These are phyloP conservation scores for Nymphalis io DNA, from an alignment of 1,140 invertebrate species.

Conservation along the genomic window DNA sequence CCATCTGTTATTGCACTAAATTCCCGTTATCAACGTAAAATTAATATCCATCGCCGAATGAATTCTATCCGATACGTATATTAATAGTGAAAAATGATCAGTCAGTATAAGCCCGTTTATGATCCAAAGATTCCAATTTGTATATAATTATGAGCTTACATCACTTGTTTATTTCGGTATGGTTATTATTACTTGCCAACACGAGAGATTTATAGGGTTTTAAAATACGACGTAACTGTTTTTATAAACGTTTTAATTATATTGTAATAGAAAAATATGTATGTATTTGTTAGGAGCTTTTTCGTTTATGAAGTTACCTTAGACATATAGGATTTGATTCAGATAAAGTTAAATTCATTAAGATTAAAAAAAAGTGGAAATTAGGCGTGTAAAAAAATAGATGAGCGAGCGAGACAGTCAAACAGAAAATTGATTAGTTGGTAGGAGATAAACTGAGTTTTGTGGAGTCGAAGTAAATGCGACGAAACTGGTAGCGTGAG, in stretches of 20 bases:
- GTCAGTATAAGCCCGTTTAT: conserved; percentile 51
- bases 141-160: conserved; percentile 68
- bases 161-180: conserved; percentile 58
- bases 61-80: conserved; percentile 53
- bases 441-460: conserved; percentile 19
- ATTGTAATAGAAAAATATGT: background rate
- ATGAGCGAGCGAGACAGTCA: background rate
- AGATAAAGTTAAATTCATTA: conserved; percentile 1
- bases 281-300: conserved; percentile 4
- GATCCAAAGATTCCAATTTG: conserved; percentile 57
- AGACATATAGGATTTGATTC: background rate
- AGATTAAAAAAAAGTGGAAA: too few species aligned
- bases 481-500: conserved; percentile 67
- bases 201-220: conserved; percentile 54
- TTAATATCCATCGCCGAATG: conserved; percentile 58
- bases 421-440: background rate
- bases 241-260: conserved; percentile 49
- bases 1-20: conserved; percentile 49
- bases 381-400: too few species aligned
- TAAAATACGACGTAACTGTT: conserved; percentile 53
- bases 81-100: conserved; percentile 70
- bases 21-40: conserved; percentile 65
- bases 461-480: conserved; percentile 38
- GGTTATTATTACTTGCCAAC: conserved; percentile 54
- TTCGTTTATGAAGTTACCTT: background rate